Evolutionary conservation across 92 coral and sea anemone genomes (phyloP).

Genomic region (Paramuricea clavata): DNA sequence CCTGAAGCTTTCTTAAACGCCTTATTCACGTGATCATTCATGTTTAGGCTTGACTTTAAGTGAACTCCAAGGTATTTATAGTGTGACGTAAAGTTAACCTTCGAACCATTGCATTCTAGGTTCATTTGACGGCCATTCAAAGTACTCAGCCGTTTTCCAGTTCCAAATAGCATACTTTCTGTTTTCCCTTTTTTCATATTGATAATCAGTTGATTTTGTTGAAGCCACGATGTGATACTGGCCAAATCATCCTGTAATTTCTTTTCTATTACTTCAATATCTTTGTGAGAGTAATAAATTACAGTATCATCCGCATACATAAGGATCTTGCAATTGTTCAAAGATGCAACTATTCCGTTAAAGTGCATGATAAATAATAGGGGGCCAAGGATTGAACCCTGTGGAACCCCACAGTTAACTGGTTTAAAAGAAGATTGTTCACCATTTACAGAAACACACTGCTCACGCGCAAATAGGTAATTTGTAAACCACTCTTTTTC

Average conservation of each 20-base stretch:
- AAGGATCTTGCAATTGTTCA: conserved; percentile 11
- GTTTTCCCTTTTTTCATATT: conserved; percentile 57
- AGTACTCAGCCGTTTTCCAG: conserved; percentile 39
- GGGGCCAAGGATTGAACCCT: conserved; percentile 29
- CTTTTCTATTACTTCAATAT: background rate
- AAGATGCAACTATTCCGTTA: conserved; percentile 9
- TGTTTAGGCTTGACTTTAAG: conserved; percentile 41
- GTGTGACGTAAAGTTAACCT: conserved; percentile 25
- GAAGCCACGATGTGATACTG: conserved; percentile 40
- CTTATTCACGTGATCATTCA: conserved; percentile 32
- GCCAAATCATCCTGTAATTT: conserved; percentile 5
- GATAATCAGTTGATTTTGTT: conserved; percentile 44
- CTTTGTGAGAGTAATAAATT: conserved; percentile 25
- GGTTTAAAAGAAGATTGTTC: conserved; percentile 21
- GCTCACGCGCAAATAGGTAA: conserved; percentile 18
- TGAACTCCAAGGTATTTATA: conserved; percentile 53
- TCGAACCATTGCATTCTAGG: conserved; percentile 35
- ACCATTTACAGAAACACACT: conserved; percentile 26
- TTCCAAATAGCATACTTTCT: conserved; percentile 46
- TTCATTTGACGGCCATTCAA: conserved; percentile 22
- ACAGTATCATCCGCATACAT: conserved; percentile 36
- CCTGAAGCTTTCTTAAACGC: conserved; percentile 36
- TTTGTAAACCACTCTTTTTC: conserved; percentile 35
- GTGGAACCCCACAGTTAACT: conserved; percentile 27
- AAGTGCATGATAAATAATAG: conserved; percentile 10